A percentile compares a stretch with the other conserved stretches of the same genome.
Conservation (phyloP, 2,113 vertebrate species). For the Bubo scandiacus region DNA sequence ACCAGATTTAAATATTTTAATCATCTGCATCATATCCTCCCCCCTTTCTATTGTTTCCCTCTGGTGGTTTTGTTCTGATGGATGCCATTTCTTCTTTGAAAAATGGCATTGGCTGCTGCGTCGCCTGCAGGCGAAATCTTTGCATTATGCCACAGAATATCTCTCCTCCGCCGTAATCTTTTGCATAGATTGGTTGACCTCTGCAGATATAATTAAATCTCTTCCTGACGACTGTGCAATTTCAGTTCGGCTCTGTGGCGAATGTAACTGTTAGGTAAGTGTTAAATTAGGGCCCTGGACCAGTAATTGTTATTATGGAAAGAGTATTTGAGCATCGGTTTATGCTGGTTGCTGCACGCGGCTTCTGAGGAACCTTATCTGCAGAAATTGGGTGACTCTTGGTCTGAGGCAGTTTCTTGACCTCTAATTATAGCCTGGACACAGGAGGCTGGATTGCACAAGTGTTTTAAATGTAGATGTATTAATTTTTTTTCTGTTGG, state of each 20-base stretch:
- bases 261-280: neutral
- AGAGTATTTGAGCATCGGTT: neutral
- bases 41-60: neutral
- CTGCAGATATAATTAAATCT: conserved; percentile 43
- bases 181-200: conserved; percentile 27
- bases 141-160: neutral
- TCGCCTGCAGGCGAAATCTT: neutral
- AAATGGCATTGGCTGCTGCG: neutral
- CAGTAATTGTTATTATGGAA: neutral
- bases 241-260: neutral
- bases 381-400: neutral
- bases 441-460: neutral
- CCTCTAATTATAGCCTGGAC: neutral
- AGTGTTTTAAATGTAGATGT: neutral
- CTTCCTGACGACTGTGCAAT: neutral
- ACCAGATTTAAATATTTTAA: neutral
- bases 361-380: neutral
- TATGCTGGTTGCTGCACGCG: neutral
- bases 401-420: neutral
- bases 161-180: neutral
- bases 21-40: neutral
- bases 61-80: neutral
- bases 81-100: conserved; percentile 17
- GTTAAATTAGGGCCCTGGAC: neutral
- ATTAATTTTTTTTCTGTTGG: neutral